Conservation (phyloP, 2,888 invertebrate genomes). For the Drosophila anceps region DNA sequence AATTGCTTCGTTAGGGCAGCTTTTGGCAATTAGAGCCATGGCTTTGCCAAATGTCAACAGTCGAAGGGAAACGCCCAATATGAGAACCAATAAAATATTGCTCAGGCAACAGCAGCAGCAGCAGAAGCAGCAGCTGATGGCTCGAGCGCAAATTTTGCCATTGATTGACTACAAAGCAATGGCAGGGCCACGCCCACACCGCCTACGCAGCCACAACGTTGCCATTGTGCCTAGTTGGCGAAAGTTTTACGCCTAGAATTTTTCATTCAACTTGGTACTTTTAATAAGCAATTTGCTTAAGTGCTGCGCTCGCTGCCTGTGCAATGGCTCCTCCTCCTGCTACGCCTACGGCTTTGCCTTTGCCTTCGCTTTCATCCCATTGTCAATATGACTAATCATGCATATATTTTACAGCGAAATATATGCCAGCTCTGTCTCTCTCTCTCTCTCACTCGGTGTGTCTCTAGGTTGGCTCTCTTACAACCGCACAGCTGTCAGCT, state of each 20-base stretch:
- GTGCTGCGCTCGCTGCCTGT: slow-evolving; percentile 62
- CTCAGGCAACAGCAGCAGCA: slow-evolving; percentile 27
- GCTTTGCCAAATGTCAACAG: slow-evolving; percentile 56
- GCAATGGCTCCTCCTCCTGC: background rate
- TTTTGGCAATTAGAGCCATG: slow-evolving; percentile 55
- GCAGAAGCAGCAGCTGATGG: slow-evolving; percentile 27
- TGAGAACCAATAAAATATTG: slow-evolving; percentile 50
- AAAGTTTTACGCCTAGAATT: slow-evolving; percentile 54
- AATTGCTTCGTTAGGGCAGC: slow-evolving; percentile 50
- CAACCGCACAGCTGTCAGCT: slow-evolving; percentile 70
- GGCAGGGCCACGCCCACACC: slow-evolving; percentile 33
- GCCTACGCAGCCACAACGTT: background rate
- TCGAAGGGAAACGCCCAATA: slow-evolving; percentile 47
- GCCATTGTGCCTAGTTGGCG: slow-evolving; percentile 33
- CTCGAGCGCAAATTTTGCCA: slow-evolving; percentile 36
- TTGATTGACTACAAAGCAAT: slow-evolving; percentile 72
- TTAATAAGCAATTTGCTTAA: slow-evolving; percentile 81
- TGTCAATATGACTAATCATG: slow-evolving; percentile 79
- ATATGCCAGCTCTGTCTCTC: background rate
- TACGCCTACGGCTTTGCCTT: background rate
- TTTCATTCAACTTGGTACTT: slow-evolving; percentile 58
- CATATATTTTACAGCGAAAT: slow-evolving; percentile 70
- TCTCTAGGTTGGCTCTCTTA: background rate
- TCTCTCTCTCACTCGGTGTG: background rate
- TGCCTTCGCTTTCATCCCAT: slow-evolving; percentile 23